These are phyloP conservation scores for Pseudomyrmex sp. DNA, from an alignment of 1,140 invertebrate species.

Conservation along the genomic window DNA sequence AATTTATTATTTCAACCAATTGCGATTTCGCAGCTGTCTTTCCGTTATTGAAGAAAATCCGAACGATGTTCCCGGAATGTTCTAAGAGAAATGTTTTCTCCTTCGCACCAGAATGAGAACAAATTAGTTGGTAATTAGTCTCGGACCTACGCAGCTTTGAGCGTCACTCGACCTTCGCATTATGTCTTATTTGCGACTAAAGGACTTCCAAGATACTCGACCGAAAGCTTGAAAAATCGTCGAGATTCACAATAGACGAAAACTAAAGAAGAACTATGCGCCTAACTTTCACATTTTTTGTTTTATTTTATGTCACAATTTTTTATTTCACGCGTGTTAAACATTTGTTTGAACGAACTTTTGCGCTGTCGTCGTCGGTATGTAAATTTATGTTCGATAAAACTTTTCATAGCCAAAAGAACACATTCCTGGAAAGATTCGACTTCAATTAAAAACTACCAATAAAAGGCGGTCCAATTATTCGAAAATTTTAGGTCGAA, in stretches of 20 bases:
- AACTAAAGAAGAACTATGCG: neutral
- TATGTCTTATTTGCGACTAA: conserved; percentile 16
- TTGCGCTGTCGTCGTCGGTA: neutral
- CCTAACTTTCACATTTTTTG: neutral
- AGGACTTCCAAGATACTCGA: neutral
- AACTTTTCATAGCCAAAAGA: conserved; percentile 11
- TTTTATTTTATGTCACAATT: neutral
- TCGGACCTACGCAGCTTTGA: conserved; percentile 59
- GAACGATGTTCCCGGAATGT: neutral
- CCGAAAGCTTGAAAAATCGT: neutral
- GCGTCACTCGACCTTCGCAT: conserved; percentile 72
- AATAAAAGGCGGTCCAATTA: conserved; percentile 54
- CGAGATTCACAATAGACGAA: conserved; percentile 1
- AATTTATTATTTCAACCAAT: conserved; percentile 37
- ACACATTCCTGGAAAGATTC: conserved; percentile 21
- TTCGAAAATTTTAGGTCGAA: conserved; percentile 17
- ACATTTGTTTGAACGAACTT: neutral
- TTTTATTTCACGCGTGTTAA: neutral
- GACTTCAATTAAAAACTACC: conserved; percentile 32
- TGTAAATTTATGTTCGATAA: conserved; percentile 16
- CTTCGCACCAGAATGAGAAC: conserved; percentile 42
- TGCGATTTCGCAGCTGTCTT: conserved; percentile 8
- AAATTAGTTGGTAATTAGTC: conserved; percentile 78
- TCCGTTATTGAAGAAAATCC: conserved; percentile 23
- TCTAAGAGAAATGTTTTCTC: conserved; percentile 44